phyloP scores from a whole-genome alignment of 2,113 vertebrate genomes.

The Rutilus rutilus region DNA sequence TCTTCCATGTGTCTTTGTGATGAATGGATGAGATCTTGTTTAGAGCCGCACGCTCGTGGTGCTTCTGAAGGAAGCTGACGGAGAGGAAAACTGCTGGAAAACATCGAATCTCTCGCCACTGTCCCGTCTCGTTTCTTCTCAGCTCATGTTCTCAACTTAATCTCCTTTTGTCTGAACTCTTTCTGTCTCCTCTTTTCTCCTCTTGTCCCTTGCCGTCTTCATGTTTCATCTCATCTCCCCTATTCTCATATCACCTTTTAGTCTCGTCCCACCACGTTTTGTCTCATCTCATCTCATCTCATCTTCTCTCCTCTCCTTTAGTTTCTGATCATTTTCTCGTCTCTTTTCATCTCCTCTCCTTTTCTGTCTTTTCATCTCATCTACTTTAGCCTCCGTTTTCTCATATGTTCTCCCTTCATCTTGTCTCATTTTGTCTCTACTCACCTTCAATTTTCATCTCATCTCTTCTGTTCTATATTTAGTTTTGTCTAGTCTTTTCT shows the following conservation, averaged over 20 bases:
- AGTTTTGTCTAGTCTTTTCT: too few relatives aligned
- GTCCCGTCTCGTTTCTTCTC: not conserved
- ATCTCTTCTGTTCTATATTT: too few relatives aligned
- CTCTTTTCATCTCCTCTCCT: too few relatives aligned
- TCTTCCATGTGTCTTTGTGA: conserved; percentile 1
- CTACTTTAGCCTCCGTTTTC: too few relatives aligned
- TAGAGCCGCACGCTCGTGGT: not conserved
- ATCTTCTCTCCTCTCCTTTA: too few relatives aligned
- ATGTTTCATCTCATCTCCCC: not conserved
- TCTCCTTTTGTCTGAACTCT: not conserved
- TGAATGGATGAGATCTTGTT: not conserved
- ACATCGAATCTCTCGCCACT: not conserved
- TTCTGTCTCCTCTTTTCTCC: not conserved
- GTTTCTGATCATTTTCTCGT: too few relatives aligned
- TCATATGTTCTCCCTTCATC: too few relatives aligned
- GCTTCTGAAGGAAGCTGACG: not conserved
- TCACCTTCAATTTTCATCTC: too few relatives aligned
- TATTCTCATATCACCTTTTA: not conserved
- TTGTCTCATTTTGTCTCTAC: too few relatives aligned
- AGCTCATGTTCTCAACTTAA: not conserved
- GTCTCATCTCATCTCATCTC: too few relatives aligned
- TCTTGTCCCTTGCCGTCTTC: too few relatives aligned
- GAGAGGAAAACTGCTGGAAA: not conserved
- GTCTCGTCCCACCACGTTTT: not conserved
- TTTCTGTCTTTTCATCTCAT: too few relatives aligned